Percentiles rank a stretch among this genome's conserved stretches.
Evolutionary conservation across 2,797 vertebrate genomes (phyloP).

Genomic region (Microchirus variegatus): DNA sequence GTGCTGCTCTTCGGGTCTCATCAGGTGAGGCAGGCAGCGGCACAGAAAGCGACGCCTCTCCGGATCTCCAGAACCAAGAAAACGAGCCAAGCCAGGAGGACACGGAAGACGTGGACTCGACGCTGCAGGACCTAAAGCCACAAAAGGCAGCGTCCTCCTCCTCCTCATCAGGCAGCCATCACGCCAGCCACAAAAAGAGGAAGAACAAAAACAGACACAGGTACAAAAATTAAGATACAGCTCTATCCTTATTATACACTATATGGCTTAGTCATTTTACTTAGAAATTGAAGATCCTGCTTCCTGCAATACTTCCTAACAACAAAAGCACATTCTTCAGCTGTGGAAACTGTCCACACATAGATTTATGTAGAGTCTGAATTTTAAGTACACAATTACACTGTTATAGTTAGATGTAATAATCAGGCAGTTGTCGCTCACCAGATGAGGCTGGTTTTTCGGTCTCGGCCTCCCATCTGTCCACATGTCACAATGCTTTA

Average conservation of each 20-base stretch:
- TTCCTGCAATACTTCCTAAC: no score
- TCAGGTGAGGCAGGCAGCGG: constrained; percentile 95
- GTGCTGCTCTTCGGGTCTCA: neutral
- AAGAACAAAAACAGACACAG: constrained; percentile 99
- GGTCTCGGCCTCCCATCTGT: no score
- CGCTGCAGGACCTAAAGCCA: constrained; percentile 94
- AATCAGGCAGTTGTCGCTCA: no score
- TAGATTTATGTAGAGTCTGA: no score
- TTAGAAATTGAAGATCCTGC: no score
- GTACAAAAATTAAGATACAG: constrained; percentile 64
- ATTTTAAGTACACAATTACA: no score
- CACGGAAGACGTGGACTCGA: constrained; percentile 91
- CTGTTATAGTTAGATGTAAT: no score
- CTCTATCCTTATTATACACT: neutral
- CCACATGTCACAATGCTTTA: no score
- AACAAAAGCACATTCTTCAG: no score
- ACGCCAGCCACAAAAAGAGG: constrained; percentile 97
- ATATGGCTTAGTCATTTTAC: no score
- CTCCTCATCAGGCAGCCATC: constrained; percentile 92
- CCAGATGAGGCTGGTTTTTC: no score
- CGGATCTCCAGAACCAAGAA: constrained; percentile 98
- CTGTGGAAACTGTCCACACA: no score
- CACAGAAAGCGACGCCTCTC: constrained; percentile 95
- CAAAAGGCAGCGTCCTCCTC: constrained; percentile 96
- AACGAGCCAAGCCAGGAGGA: constrained; percentile 97